These are phyloP conservation scores for Metallyticus violacea DNA, from an alignment of 2,888 invertebrate genomes.

Conservation along the genomic window DNA sequence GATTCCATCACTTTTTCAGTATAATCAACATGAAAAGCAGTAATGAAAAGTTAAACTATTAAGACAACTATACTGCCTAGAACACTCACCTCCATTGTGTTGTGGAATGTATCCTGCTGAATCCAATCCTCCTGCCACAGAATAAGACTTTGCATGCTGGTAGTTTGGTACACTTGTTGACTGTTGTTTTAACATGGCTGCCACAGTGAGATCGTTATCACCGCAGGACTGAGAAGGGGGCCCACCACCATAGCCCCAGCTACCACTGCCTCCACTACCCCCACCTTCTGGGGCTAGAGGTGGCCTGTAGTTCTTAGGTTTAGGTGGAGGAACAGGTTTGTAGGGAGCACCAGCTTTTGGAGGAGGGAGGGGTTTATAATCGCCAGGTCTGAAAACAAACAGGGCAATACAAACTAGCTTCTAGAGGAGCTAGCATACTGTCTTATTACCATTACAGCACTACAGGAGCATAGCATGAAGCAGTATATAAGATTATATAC, in stretches of 20 bases:
- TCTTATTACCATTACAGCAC: neutral
- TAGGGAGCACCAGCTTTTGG: slow-evolving; percentile 51
- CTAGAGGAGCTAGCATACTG: neutral
- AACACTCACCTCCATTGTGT: slow-evolving; percentile 52
- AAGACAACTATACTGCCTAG: too few species aligned
- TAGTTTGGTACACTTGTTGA: slow-evolving; percentile 36
- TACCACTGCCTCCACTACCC: slow-evolving; percentile 19
- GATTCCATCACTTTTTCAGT: too few species aligned
- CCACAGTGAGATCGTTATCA: neutral
- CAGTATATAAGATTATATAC: too few species aligned
- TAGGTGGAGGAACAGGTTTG: slow-evolving; percentile 89
- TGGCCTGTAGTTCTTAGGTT: slow-evolving; percentile 88
- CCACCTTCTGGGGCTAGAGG: slow-evolving; percentile 47
- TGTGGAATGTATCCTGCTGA: slow-evolving; percentile 40
- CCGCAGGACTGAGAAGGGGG: neutral
- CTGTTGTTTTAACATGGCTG: slow-evolving; percentile 13
- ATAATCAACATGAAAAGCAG: too few species aligned
- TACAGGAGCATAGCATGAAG: too few species aligned
- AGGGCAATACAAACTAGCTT: neutral
- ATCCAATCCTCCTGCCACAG: slow-evolving; percentile 47
- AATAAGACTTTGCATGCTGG: slow-evolving; percentile 53
- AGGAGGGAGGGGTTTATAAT: slow-evolving; percentile 39
- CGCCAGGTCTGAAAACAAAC: slow-evolving; percentile 24
- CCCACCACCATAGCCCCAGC: slow-evolving; percentile 20
- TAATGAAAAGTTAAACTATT: too few species aligned